These are phyloP conservation scores for Nephila pilipes DNA, from an alignment of 1,140 invertebrate genomes.

Conservation along the genomic window DNA sequence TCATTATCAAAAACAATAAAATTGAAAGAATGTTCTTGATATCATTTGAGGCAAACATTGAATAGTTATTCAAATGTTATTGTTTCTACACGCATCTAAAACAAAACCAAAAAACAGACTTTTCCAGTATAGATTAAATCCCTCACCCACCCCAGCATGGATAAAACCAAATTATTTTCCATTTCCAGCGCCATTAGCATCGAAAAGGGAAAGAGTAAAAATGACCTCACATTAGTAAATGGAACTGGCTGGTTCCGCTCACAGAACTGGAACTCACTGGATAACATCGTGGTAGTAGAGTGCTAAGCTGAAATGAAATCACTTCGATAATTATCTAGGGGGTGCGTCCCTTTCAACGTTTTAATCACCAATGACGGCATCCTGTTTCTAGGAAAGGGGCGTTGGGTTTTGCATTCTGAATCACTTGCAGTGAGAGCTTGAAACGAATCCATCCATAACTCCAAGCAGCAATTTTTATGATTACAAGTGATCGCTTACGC, in stretches of 20 bases:
- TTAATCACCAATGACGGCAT: conserved; percentile 31
- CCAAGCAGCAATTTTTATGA: not conserved
- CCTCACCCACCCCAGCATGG: not conserved
- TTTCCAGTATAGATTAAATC: not conserved
- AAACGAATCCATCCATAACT: conserved; percentile 28
- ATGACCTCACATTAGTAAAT: conserved; percentile 39
- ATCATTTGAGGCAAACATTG: not conserved
- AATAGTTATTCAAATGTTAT: not conserved
- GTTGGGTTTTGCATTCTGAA: not conserved
- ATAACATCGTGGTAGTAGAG: conserved; percentile 38
- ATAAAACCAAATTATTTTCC: conserved; percentile 38
- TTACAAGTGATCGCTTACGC: conserved; percentile 14
- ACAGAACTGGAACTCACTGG: conserved; percentile 12
- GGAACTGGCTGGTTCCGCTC: conserved; percentile 10
- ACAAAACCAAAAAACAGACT: not conserved
- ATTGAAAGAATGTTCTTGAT: no score
- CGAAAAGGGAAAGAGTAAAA: conserved; percentile 12
- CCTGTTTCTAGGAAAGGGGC: not conserved
- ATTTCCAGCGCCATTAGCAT: conserved; percentile 26
- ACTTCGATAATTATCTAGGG: conserved; percentile 52
- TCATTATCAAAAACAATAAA: no score
- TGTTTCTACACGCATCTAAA: not conserved
- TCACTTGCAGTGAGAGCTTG: conserved; percentile 6
- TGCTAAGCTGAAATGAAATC: conserved; percentile 43
- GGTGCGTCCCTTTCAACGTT: conserved; percentile 48